Evolutionary conservation across 1,140 invertebrate species (phyloP), one percentile per base, ranked within the genome.

Genomic region (Halesus radiatus): DNA sequence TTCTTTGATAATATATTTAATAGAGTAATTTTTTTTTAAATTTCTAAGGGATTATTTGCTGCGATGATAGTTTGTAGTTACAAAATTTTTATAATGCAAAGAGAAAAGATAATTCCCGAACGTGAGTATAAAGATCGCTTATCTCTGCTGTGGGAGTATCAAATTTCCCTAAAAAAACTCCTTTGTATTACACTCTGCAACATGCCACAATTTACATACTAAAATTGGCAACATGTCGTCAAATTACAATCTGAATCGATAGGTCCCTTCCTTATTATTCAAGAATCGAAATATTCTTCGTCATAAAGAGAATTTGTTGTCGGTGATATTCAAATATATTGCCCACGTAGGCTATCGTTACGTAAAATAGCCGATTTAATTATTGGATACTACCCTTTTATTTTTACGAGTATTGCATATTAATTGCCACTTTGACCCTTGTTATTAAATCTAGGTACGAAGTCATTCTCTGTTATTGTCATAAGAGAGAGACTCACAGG

Each of bases 351-450:
- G 73, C 62, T 80, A 77, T 80, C 81, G 72, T 73, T 78, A 80
- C 22, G 64, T 70, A 60, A 79, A 79, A 76, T 77, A 72, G 64
- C 72, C 79, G 56, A 56, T 75, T 77, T 76, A 78, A 68, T 76
- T 76, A 68, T 76, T 72, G 50, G 62, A 76, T 73, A 74, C 78
- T 64, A 74, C 78, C 74, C 78, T 60, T 62, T 80, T 80, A 79
- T 79, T 80, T 79, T 80, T 74, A 83, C 81, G 79, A 78, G 79
- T 76, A 80, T 82, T 72, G 81, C 80, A 78, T 83, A 80, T 80
- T 80, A 78, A 83, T 62, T 64, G 70, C 58, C 32, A 76, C 23
- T 81, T 81, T 79, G 73, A 82, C 81, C 81, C 78, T 22, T 80
- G 75, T 76, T 79, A 80, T 82, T 79, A 82, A 82, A 79, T 79